Conservation (phyloP, 2,797 vertebrate species). For the Distichodus sexfasciatus region DNA sequence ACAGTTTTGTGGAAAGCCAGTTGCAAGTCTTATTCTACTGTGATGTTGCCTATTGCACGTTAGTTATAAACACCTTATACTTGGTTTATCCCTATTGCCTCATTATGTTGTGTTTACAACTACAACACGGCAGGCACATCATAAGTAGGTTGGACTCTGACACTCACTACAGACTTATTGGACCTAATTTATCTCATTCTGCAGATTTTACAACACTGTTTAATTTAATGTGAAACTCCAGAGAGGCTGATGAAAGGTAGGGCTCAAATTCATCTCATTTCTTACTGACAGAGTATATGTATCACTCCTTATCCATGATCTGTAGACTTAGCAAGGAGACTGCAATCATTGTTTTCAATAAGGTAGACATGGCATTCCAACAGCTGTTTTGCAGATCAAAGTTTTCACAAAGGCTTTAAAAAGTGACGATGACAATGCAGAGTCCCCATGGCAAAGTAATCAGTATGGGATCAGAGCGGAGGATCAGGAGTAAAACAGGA, state of each 20-base stretch:
- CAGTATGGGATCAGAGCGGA: constrained; percentile 22
- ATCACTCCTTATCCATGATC: background rate
- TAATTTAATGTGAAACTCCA: background rate
- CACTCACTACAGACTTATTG: background rate
- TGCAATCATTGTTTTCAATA: background rate
- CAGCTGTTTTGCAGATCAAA: background rate
- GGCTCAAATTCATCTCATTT: background rate
- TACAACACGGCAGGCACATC: constrained; percentile 25
- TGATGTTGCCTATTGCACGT: constrained; percentile 16
- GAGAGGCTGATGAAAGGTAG: constrained; percentile 7
- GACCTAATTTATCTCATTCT: background rate
- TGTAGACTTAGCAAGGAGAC: background rate
- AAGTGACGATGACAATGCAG: constrained; percentile 1
- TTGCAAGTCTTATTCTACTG: background rate
- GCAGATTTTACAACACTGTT: background rate
- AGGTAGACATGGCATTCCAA: background rate
- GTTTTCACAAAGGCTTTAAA: background rate
- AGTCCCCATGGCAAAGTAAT: constrained; percentile 19
- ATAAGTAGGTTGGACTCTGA: background rate
- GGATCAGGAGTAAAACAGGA: constrained; percentile 16
- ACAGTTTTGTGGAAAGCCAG: background rate
- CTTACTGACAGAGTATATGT: background rate
- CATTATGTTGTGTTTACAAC: constrained; percentile 18
- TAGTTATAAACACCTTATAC: constrained; percentile 8
- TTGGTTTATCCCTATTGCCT: background rate